These are phyloP conservation scores for Pachypeltis micranthus DNA, from an alignment of 1,140 invertebrate species.

Conservation along the genomic window DNA sequence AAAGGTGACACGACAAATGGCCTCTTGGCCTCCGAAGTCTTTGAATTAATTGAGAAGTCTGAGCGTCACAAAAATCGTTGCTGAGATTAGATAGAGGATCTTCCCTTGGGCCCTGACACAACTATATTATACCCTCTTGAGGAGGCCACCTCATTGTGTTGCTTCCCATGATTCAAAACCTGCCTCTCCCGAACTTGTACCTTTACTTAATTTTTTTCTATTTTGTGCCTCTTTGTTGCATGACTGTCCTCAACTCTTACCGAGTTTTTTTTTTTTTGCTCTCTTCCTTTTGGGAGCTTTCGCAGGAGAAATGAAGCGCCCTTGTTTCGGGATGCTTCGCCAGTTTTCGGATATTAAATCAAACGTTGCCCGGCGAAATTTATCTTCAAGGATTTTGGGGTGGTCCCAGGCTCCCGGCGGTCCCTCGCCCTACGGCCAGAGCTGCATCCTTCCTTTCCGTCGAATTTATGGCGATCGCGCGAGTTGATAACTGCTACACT, in stretches of 20 bases:
- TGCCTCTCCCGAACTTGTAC: background rate
- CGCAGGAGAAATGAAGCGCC: background rate
- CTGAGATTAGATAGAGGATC: background rate
- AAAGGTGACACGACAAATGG: background rate
- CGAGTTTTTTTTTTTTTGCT: background rate
- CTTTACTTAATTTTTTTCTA: background rate
- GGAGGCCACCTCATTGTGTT: background rate
- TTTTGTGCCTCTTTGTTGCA: background rate
- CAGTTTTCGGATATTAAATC: background rate
- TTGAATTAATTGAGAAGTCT: background rate
- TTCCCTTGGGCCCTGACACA: background rate
- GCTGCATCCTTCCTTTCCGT: no score
- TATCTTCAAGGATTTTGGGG: no score
- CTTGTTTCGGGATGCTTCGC: background rate
- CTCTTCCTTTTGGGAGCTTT: background rate
- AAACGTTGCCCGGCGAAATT: background rate
- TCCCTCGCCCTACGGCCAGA: no score
- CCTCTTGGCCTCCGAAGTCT: background rate
- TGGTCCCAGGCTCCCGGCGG: no score
- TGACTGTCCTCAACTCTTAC: no score
- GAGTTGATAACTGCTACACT: no score
- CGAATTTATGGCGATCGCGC: no score
- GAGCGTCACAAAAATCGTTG: background rate
- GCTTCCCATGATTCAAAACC: background rate
- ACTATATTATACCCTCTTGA: background rate